Evolutionary conservation across 2,113 vertebrate species (phyloP).

Genomic region (Paedocypris sp.): DNA sequence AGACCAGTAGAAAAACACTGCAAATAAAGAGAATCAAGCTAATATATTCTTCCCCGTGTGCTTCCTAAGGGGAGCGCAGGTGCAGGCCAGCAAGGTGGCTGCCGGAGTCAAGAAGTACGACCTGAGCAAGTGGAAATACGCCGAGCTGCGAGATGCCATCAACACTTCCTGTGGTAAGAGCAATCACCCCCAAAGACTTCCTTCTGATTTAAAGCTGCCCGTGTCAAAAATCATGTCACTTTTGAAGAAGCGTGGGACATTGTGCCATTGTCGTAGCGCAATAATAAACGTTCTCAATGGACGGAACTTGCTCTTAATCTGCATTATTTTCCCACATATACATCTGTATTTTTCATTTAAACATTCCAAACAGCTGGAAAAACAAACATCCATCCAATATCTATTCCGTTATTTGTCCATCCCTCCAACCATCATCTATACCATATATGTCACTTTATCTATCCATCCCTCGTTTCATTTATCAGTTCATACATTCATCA

Average conservation of each 20-base stretch:
- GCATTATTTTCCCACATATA: no score
- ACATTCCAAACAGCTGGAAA: no score
- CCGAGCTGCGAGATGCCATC: slow-evolving; percentile 93
- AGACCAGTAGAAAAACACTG: neutral
- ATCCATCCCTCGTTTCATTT: no score
- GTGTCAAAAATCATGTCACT: neutral
- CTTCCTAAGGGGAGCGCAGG: slow-evolving; percentile 71
- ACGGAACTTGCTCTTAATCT: no score
- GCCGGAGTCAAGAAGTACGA: slow-evolving; percentile 87
- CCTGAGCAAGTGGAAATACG: slow-evolving; percentile 98
- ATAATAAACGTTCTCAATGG: no score
- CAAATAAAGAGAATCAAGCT: neutral
- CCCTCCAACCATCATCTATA: no score
- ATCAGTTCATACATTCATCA: no score
- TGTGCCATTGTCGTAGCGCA: neutral
- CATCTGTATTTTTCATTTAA: no score
- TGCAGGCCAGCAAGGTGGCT: slow-evolving; percentile 90
- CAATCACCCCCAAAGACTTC: neutral
- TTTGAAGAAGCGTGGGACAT: neutral
- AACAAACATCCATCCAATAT: no score
- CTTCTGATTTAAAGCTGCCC: neutral
- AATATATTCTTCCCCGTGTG: neutral
- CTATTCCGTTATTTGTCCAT: no score
- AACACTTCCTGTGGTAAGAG: slow-evolving; percentile 94
- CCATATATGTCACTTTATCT: no score